Percentiles rank a stretch among this genome's conserved stretches.
Evolutionary conservation across 1,140 invertebrate species (phyloP).

Genomic region (Diachasmimorpha longicaudata): DNA sequence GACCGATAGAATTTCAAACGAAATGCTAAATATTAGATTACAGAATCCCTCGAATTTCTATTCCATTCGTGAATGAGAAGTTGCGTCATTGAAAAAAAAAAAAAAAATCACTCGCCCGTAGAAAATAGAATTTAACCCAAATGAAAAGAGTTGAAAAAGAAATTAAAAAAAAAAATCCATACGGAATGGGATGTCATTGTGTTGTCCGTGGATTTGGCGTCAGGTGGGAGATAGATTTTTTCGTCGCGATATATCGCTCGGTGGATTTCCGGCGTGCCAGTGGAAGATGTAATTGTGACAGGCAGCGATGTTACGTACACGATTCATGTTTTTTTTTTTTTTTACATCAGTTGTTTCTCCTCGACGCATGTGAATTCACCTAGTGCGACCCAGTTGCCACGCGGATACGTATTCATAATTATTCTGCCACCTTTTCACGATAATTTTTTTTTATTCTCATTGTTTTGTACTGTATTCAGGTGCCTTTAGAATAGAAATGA

Average conservation of each 20-base stretch:
- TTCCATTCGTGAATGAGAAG: no score
- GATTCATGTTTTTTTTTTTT: background rate
- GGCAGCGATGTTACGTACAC: background rate
- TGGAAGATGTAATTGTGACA: background rate
- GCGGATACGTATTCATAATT: slow-evolving; percentile 3
- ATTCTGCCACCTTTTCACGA: background rate
- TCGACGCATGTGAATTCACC: slow-evolving; percentile 2
- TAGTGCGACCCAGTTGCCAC: background rate
- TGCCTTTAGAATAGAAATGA: no score
- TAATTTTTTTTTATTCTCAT: background rate
- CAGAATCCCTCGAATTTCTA: no score
- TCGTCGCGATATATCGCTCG: background rate
- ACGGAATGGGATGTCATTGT: background rate
- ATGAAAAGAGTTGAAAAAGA: no score
- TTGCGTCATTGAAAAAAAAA: no score
- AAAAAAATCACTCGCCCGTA: no score
- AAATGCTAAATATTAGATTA: no score
- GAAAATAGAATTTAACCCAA: background rate
- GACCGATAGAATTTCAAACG: no score
- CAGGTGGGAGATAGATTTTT: background rate
- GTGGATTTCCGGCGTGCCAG: background rate
- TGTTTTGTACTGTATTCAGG: background rate
- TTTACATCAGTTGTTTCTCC: background rate
- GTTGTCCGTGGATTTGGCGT: background rate
- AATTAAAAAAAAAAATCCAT: background rate